Evolutionary conservation across 2,113 vertebrate genomes (phyloP).

Genomic region (Pygoscelis antarcticus): DNA sequence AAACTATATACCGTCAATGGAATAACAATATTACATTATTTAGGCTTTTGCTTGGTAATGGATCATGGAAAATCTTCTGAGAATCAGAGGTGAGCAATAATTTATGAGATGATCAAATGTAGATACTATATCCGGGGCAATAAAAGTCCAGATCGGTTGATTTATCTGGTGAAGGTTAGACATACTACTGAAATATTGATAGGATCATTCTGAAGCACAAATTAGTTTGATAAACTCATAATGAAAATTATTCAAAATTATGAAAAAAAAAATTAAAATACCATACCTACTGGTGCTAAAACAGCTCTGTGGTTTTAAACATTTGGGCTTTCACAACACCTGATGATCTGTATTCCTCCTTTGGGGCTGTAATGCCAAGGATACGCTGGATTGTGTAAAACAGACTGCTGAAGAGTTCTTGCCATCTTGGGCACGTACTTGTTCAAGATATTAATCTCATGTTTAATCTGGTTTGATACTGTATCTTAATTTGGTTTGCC

Average conservation of each 20-base stretch:
- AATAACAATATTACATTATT: background rate
- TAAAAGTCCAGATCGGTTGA: background rate
- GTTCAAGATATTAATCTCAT: background rate
- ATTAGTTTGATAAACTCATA: background rate
- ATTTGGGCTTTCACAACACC: background rate
- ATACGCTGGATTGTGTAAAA: fast-evolving
- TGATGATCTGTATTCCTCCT: background rate
- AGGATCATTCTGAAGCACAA: background rate
- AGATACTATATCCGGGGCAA: background rate
- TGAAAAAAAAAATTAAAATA: background rate
- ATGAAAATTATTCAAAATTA: background rate
- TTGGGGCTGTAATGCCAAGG: background rate
- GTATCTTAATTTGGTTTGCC: background rate
- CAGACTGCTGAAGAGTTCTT: background rate
- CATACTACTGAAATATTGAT: background rate
- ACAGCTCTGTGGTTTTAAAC: background rate
- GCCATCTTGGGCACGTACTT: background rate
- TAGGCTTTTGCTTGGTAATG: background rate
- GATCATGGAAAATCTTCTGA: background rate
- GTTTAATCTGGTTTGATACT: background rate
- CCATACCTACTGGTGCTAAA: background rate
- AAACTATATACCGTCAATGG: background rate
- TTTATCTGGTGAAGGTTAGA: background rate
- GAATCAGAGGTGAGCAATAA: background rate
- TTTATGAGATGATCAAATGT: background rate